Percentiles rank a stretch among this genome's conserved stretches.
Evolutionary conservation across 2,113 vertebrate genomes (phyloP).

Genomic region (Blennius ocellaris): DNA sequence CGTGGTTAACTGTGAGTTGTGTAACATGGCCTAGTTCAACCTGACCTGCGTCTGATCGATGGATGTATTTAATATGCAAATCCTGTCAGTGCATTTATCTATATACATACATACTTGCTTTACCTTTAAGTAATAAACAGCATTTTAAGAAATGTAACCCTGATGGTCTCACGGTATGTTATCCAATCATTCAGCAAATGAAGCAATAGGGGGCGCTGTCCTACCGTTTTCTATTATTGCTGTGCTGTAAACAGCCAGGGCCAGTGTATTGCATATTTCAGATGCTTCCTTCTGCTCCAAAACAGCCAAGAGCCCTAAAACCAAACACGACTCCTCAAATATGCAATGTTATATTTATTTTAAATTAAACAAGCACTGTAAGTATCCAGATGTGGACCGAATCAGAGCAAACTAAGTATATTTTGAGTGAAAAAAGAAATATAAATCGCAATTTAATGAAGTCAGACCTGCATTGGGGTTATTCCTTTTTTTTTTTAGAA

Average conservation of each 20-base stretch:
- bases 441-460: background rate
- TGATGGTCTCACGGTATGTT: background rate
- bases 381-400: background rate
- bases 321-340: too few relatives aligned
- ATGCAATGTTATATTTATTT: background rate
- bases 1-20: background rate
- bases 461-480: background rate
- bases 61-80: background rate
- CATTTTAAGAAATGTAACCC: too few relatives aligned
- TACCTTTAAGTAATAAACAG: background rate
- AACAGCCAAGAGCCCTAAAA: too few relatives aligned
- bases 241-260: too few relatives aligned
- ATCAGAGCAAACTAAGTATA: background rate
- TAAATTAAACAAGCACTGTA: background rate
- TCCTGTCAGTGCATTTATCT: background rate
- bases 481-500: background rate
- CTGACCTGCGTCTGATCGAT: too few relatives aligned
- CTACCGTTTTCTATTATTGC: background rate
- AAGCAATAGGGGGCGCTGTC: conserved; percentile 60
- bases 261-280: too few relatives aligned
- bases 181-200: background rate
- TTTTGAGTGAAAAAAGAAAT: background rate
- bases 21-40: too few relatives aligned
- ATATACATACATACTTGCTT: background rate
- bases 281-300: too few relatives aligned